These are phyloP conservation scores for Caenorhabditis plicata DNA, from an alignment of 2,888 invertebrate species.

Conservation along the genomic window DNA sequence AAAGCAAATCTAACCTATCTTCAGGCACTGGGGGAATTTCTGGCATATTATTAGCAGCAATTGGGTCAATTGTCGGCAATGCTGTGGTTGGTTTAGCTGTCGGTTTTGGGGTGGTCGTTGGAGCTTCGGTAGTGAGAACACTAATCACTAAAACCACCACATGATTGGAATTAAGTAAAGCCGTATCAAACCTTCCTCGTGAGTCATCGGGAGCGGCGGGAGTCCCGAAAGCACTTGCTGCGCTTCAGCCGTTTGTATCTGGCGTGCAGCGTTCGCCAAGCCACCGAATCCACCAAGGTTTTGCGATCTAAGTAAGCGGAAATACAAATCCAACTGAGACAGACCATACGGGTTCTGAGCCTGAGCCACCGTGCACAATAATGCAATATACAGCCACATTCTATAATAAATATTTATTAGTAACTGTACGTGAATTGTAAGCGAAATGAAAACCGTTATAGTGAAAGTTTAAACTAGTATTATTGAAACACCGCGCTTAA, in stretches of 20 bases:
- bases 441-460: too few species aligned
- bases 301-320: constrained; percentile 15
- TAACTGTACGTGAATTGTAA: too few species aligned
- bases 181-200: constrained; percentile 24
- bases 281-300: constrained; percentile 26
- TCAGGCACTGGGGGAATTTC: constrained; percentile 33
- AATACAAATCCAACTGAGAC: constrained; percentile 26
- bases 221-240: constrained; percentile 26
- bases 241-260: constrained; percentile 12
- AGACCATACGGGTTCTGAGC: constrained; percentile 27
- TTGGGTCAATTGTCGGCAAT: constrained; percentile 13
- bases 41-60: constrained; percentile 15
- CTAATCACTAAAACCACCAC: constrained; percentile 9
- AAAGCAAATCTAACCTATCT: constrained; percentile 12
- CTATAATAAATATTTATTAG: too few species aligned
- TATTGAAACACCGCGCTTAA: too few species aligned
- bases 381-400: too few species aligned
- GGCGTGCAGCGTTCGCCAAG: constrained; percentile 10
- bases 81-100: constrained; percentile 33
- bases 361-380: constrained; percentile 4
- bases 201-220: constrained; percentile 36
- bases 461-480: too few species aligned
- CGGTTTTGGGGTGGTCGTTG: constrained; percentile 18
- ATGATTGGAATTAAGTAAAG: not conserved
- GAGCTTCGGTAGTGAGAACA: constrained; percentile 28